A percentile compares a stretch with the other conserved stretches of the same genome.
These are phyloP conservation scores for Gorsachius magnificus DNA, from an alignment of 2,797 vertebrate genomes.

Conservation along the genomic window DNA sequence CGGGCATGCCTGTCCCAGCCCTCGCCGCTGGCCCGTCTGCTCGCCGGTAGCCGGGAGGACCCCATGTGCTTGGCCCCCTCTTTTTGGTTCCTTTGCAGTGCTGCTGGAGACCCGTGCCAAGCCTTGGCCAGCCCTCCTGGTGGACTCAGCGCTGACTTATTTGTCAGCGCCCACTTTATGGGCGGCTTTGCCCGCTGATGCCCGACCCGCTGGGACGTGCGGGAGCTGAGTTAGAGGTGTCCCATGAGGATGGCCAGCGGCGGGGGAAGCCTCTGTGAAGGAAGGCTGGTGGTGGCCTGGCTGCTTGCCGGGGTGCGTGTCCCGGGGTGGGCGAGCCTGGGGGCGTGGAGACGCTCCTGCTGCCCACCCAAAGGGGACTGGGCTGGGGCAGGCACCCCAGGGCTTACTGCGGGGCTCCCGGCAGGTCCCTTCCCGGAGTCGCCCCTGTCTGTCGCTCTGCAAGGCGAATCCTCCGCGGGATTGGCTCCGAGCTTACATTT, in stretches of 20 bases:
- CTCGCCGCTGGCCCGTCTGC: background rate
- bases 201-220: background rate
- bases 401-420: rapidly evolving
- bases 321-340: rapidly evolving
- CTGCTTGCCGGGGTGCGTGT: rapidly evolving
- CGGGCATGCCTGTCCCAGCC: background rate
- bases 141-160: conserved; percentile 50
- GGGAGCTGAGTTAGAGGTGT: rapidly evolving
- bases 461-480: rapidly evolving
- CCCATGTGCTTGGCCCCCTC: rapidly evolving
- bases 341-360: background rate
- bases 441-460: rapidly evolving
- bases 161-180: conserved; percentile 61
- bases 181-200: background rate
- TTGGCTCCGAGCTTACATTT: background rate
- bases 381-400: rapidly evolving
- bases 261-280: background rate
- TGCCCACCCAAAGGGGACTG: rapidly evolving
- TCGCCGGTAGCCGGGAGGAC: background rate
- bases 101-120: background rate
- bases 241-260: background rate
- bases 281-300: background rate
- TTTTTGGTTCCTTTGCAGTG: rapidly evolving
- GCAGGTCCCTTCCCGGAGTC: background rate
- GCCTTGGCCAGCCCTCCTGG: background rate